phyloP scores from a whole-genome alignment of 2,888 invertebrate genomes.

The Acanthosoma haemorrhoidale region DNA sequence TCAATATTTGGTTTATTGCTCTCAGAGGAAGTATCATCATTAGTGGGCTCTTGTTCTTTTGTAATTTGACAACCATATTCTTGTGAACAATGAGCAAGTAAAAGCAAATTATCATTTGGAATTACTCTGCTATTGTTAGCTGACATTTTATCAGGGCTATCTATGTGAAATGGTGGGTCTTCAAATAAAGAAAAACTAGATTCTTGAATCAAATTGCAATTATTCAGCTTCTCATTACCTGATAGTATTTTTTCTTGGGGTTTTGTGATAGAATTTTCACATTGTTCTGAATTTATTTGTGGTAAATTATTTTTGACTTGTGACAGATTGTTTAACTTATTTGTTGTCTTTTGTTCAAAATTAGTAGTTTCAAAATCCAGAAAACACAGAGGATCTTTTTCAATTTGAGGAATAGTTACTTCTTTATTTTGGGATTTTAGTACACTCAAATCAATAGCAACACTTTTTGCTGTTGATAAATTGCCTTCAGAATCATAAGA shows the following conservation, averaged over 20 bases:
- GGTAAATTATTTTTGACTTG: neutral
- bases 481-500: neutral
- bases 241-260: no score
- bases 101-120: constrained; percentile 21
- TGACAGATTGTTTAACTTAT: neutral
- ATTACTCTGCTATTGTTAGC: neutral
- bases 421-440: neutral
- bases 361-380: neutral
- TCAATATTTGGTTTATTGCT: constrained; percentile 22
- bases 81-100: constrained; percentile 23
- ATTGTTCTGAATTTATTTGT: neutral
- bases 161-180: neutral
- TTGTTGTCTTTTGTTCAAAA: neutral
- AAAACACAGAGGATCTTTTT: neutral
- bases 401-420: neutral
- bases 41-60: neutral
- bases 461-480: neutral
- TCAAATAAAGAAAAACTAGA: neutral
- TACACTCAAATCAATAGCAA: neutral
- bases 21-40: neutral
- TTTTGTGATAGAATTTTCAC: no score
- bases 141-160: neutral
- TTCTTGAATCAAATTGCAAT: neutral
- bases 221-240: neutral
- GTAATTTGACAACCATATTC: constrained; percentile 19